Evolutionary conservation across 2,888 invertebrate species (phyloP), one percentile per base, ranked within the genome.

Genomic region (Cosmopolites sordidus): DNA sequence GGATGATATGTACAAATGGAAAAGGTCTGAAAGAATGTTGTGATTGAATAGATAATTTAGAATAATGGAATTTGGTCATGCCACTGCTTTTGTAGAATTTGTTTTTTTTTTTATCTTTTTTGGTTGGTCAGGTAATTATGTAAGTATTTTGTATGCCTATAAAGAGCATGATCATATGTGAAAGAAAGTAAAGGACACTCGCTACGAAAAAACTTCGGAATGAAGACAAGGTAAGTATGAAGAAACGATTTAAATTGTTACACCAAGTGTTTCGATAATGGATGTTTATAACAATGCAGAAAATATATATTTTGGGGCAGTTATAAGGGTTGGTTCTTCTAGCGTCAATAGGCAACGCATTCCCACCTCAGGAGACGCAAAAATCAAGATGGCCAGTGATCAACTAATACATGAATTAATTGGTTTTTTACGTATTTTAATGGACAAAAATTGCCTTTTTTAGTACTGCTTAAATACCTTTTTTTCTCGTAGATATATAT

Each of bases 371-470:
- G 18, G 56, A 56, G 56, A 56, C 56, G 45, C 9, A 42, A 33
- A 48, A 43, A 42, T 12, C 33, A 8, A 39, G 37, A 40, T 29
- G 51, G 40, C 40, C 37, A n/a, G 37, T 14, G 52, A 52, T 44
- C 51, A 39, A 51, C 55, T 48, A 49, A 56, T 56, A 56, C 56
- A 56, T 56, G 56, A 56, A 56, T 56, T 45, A 43, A 33, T 3
- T 33, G 8, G 22, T 22, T 22, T 22, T 22, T 33, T 33, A 9
- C 11, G 3, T 33, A 9, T 27, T 27, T 9, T 9, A 5, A 6
- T 9, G 27, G 27, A 27, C 33, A n/a, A 6, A 9, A 6, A 33
- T 33, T 11, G 33, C 33, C 12, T 33, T 33, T 6, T 33, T 33
- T 33, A 33, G 12, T 33, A 12, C 33, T 33, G 33, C n/a, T 33